Conservation (phyloP, 2,888 invertebrate genomes). For the Drepanosiphum platanoidis region DNA sequence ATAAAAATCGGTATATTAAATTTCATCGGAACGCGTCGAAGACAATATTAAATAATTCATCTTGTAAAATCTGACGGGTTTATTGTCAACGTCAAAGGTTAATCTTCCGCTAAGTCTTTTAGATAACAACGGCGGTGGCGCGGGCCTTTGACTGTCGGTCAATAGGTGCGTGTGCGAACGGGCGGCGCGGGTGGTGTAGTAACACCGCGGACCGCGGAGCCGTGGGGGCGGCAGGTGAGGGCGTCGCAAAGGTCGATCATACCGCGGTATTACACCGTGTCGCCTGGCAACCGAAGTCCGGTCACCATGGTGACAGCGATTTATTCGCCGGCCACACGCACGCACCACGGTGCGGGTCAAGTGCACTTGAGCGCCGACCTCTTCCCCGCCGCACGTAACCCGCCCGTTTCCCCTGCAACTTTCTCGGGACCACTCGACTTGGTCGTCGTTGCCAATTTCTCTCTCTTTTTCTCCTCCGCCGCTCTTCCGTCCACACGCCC, state of each 20-base stretch:
- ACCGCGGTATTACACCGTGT: constrained; percentile 56
- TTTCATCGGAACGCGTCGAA: constrained; percentile 1
- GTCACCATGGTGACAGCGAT: constrained; percentile 62
- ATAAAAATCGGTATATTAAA: constrained; percentile 22
- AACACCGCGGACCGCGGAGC: neutral
- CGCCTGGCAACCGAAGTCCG: constrained; percentile 60
- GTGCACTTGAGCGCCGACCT: constrained; percentile 49
- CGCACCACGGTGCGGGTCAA: constrained; percentile 59
- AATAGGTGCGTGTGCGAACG: constrained; percentile 46
- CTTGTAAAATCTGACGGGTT: constrained; percentile 53
- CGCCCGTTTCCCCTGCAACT: constrained; percentile 41
- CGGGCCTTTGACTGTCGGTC: constrained; percentile 61
- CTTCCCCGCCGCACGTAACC: neutral
- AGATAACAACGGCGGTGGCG: constrained; percentile 17
- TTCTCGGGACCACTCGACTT: constrained; percentile 61
- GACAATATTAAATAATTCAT: constrained; percentile 57
- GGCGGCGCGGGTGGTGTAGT: neutral
- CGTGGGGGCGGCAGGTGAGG: constrained; percentile 50
- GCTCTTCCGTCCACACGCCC: neutral
- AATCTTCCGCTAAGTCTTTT: constrained; percentile 54
- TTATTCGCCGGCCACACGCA: constrained; percentile 62
- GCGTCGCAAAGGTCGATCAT: constrained; percentile 62
- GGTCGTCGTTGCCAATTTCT: constrained; percentile 60
- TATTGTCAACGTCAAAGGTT: constrained; percentile 58
- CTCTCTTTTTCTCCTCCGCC: constrained; percentile 34